Base-by-base conservation (phyloP, 2,113 vertebrate genomes). In the Clarias gariepinus region DNA sequence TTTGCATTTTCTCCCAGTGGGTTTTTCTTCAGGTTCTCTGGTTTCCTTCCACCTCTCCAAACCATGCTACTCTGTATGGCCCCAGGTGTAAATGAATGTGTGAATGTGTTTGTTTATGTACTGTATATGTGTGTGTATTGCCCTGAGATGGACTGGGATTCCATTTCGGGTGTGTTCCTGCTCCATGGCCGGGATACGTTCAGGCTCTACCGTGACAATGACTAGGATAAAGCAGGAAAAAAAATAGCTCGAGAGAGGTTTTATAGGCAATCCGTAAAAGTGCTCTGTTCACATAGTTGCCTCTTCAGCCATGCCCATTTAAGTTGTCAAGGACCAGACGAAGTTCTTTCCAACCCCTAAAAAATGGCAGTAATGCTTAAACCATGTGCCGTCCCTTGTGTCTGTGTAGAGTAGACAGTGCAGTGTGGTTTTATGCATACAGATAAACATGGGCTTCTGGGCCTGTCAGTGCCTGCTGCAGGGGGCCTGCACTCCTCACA, bases 371-470 rank as follows among this genome's bases (percentile, higher is more conserved):
- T 83, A 68, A 83, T 83, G 64, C 69, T 90, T 92, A 95, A 96
- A 96, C 85, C 96, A 96, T 93, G 94, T 96, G 96, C 91, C 88
- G 90, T 94, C 94, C 93, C 94, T 88, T 86, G 94, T 96, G 93
- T 93, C 89, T 83, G 87, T 92, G 92, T 84, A 89, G 60, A 93
- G 93, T 91, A 93, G 90, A 91, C 93, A 93, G 90, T 89, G 90
- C 89, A 91, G 92, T 95, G 92, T 91, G 85, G 90, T 94, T 96
- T 96, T 96, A 96, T 95, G 94, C 93, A 92, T 92, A 94, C 95
- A 96, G 94, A 96, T 95, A 96, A 96, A 97, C 95, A 95, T 93
- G 93, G 94, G 89, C 91, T 90, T 91, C 83, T 91, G 92, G 93
- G 93, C 89, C 94, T 95, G 96, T 95, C 96, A 96, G 93, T 94